Conservation (phyloP, 1,140 invertebrate genomes). For the Eumaeus atala region DNA sequence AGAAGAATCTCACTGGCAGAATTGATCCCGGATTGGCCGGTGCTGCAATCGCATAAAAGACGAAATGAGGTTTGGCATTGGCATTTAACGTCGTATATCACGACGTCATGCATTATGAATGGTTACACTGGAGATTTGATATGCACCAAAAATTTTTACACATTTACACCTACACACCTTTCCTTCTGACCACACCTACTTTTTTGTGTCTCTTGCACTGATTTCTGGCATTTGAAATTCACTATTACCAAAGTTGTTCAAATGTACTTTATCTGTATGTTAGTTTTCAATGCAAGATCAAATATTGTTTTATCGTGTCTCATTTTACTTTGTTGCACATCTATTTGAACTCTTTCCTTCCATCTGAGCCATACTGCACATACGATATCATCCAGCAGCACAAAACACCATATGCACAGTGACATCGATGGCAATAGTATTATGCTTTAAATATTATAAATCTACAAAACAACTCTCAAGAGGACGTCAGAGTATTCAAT, state of each 20-base stretch:
- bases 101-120: conserved; percentile 62
- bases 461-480: conserved; percentile 24
- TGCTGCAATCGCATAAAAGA: conserved; percentile 88
- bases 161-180: conserved; percentile 34
- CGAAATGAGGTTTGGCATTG: conserved; percentile 81
- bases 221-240: conserved; percentile 27
- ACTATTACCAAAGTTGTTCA: neutral
- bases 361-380: conserved; percentile 27
- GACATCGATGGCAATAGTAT: conserved; percentile 35
- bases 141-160: conserved; percentile 47
- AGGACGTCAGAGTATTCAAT: conserved; percentile 19
- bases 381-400: conserved; percentile 44
- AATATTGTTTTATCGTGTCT: neutral
- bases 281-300: neutral
- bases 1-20: conserved; percentile 93
- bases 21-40: conserved; percentile 97
- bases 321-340: conserved; percentile 4
- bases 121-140: conserved; percentile 53
- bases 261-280: neutral
- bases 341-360: conserved; percentile 25
- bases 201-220: conserved; percentile 38
- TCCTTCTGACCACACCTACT: conserved; percentile 35
- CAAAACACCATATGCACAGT: conserved; percentile 53
- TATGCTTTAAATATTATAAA: conserved; percentile 27
- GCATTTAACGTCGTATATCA: conserved; percentile 35